Evolutionary conservation across 2,797 vertebrate species (phyloP).

Genomic region (Ispidina lecontei): DNA sequence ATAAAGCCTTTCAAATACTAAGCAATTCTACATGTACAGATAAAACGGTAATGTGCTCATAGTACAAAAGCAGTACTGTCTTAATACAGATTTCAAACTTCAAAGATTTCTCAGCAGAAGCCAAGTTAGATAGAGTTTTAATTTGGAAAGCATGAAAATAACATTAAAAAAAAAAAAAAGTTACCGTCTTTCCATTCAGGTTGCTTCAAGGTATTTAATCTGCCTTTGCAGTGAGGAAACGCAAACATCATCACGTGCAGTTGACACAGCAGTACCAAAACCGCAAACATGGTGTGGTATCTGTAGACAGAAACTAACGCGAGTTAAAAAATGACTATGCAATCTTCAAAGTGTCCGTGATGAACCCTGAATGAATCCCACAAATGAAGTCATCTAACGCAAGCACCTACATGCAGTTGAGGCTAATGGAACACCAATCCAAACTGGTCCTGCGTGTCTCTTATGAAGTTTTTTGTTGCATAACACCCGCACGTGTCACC

Average conservation of each 20-base stretch:
- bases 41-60: not conserved
- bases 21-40: not conserved
- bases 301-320: conserved; percentile 29
- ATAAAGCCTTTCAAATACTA: not conserved
- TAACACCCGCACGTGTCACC: not conserved
- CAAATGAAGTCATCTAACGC: not conserved
- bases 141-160: not conserved
- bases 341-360: not conserved
- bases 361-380: not conserved
- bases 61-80: not conserved
- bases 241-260: conserved; percentile 14
- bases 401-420: not conserved
- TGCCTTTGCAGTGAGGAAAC: conserved; percentile 49
- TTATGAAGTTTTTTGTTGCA: not conserved
- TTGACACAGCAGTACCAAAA: conserved; percentile 69
- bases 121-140: not conserved
- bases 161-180: not conserved
- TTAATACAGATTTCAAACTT: not conserved
- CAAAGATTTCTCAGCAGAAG: not conserved
- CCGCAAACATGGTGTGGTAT: conserved; percentile 56
- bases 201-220: not conserved
- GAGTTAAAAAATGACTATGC: not conserved
- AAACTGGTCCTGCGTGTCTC: conserved; percentile 43
- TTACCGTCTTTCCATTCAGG: conserved; percentile 67
- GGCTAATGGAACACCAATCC: not conserved